Evolutionary conservation across 2,113 vertebrate genomes (phyloP).

Genomic region (Sander lucioperca): DNA sequence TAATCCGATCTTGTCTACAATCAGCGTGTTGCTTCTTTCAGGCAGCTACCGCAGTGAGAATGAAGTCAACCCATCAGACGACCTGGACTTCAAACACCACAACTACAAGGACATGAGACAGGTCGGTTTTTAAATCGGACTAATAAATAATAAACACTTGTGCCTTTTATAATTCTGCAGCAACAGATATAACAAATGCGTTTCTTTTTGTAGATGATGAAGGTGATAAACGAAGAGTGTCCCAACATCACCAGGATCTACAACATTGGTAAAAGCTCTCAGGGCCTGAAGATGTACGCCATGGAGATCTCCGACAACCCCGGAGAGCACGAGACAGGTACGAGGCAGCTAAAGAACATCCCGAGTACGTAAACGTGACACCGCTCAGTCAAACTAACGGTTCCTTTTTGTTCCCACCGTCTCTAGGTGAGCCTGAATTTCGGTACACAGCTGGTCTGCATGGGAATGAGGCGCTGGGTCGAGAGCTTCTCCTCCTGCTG

Average conservation of each 20-base stretch:
- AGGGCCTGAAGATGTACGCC: conserved; percentile 94
- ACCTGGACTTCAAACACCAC: conserved; percentile 95
- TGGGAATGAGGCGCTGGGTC: conserved; percentile 93
- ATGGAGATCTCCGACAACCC: conserved; percentile 97
- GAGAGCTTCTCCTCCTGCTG: conserved; percentile 92
- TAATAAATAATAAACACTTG: not conserved
- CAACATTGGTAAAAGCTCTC: conserved; percentile 93
- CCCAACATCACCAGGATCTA: conserved; percentile 96
- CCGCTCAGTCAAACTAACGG: not conserved
- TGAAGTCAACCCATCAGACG: conserved; percentile 84
- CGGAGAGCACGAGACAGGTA: conserved; percentile 93
- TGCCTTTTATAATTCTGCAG: too few relatives aligned
- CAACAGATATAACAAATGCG: too few relatives aligned
- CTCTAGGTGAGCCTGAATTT: conserved; percentile 93
- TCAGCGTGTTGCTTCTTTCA: conserved; percentile 44
- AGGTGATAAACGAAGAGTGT: conserved; percentile 94
- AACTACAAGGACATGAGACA: conserved; percentile 97
- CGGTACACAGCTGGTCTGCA: conserved; percentile 95
- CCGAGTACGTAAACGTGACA: not conserved
- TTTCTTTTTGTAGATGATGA: conserved; percentile 88
- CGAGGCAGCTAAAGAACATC: not conserved
- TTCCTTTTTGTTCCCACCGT: too few relatives aligned
- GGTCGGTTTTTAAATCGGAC: conserved; percentile 75
- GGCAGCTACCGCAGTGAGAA: conserved; percentile 80
- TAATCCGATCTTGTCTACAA: not conserved